Evolutionary conservation across 1,140 invertebrate genomes (phyloP), one percentile per base, ranked within the genome.

Genomic region (Vanessa tameamea): DNA sequence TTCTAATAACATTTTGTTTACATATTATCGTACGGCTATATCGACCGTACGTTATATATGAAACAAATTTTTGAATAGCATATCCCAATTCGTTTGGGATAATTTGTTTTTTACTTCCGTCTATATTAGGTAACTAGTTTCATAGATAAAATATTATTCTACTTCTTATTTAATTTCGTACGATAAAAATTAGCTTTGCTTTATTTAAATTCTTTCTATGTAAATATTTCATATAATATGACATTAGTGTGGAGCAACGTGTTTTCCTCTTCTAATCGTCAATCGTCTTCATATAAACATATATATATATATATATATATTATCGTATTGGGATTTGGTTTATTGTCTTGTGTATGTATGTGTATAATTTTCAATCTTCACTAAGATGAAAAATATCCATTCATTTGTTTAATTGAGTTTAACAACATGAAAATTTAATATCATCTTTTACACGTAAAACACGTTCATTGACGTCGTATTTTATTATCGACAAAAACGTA

Each of bases 321-420:
- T 70, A 31, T 70, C 59, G 9, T 63, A 50, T 59, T 61, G 47
- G 47, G 59, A 37, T 51, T 70, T 57, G 57, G 47, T 70, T 50
- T 51, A 63, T 37, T 47, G 9, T 71, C 13, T 69, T 57, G 12
- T 76, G 5, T 76, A 68, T 72, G 14, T 76, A 53, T 47, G 15
- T 26, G 16, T 20, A 59, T 53, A 31, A 64, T 72, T 76, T 76
- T 47, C 57, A 76, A 76, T 76, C 50, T 76, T 76, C 65, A 76
- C 65, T 55, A 64, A 1, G 15, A 47, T 72, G 20, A 43, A 55
- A 65, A 31, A 37, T 53, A 55, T 23, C 7, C 15, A 14, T 55
- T 11, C 11, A n/a, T 55, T 20, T 55, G 23, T 55, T 16, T 3
- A 16, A 16, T 53, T n/a, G 2, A 51, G n/a, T 51, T 0, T 15